phyloP scores from a whole-genome alignment of 2,888 invertebrate species.

The Leptarthrus brevirostris region DNA sequence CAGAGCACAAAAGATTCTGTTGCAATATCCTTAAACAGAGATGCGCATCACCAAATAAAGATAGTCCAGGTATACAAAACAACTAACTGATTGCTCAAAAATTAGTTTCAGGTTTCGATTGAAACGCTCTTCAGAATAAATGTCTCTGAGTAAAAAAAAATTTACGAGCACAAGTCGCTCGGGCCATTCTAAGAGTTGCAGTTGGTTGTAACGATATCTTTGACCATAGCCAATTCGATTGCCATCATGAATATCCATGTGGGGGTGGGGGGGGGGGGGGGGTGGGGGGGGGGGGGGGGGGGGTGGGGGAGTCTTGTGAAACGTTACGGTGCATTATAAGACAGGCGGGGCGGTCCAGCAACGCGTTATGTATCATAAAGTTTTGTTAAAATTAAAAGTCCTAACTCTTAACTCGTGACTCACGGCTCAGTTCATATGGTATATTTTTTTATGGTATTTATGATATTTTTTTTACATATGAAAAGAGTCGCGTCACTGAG shows the following conservation, averaged over 20 bases:
- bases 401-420: no score
- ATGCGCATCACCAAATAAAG: constrained; percentile 23
- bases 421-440: no score
- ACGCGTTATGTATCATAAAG: no score
- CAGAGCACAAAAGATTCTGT: constrained; percentile 5
- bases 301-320: no score
- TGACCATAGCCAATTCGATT: constrained; percentile 2
- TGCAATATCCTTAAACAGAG: constrained; percentile 16
- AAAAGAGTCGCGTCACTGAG: no score
- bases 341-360: no score
- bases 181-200: not conserved
- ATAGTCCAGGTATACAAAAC: not conserved
- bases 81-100: constrained; percentile 25
- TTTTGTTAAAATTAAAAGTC: no score
- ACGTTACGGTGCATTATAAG: no score
- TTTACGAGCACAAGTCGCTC: not conserved
- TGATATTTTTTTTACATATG: no score
- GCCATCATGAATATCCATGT: not conserved
- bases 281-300: no score
- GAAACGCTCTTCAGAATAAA: not conserved
- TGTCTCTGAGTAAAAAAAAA: not conserved
- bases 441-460: no score
- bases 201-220: not conserved
- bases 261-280: no score
- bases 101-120: constrained; percentile 5